phyloP scores from a whole-genome alignment of 2,888 invertebrate species.

The Arctia plantaginis region DNA sequence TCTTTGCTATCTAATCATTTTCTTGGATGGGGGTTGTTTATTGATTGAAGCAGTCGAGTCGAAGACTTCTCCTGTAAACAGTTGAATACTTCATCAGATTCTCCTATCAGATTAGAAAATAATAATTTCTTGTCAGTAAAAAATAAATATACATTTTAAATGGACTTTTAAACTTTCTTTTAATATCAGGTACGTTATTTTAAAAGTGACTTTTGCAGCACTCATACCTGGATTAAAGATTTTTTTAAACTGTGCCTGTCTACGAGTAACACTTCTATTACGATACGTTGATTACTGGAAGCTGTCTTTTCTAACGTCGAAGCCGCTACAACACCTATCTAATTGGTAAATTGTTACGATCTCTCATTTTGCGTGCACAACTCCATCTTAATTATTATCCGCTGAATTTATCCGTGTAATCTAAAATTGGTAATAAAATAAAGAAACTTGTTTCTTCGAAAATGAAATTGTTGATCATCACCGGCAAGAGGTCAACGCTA shows the following conservation, averaged over 20 bases:
- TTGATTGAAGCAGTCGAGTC: background rate
- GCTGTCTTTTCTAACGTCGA: slow-evolving; percentile 4
- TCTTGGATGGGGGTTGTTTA: background rate
- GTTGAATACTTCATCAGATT: background rate
- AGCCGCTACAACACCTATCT: slow-evolving; percentile 39
- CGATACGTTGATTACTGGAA: slow-evolving; percentile 34
- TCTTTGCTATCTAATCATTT: background rate
- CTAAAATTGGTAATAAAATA: slow-evolving; percentile 63
- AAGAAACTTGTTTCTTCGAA: slow-evolving; percentile 50
- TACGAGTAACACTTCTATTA: background rate
- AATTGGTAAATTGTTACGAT: slow-evolving; percentile 48
- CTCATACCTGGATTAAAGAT: background rate
- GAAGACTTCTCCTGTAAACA: background rate
- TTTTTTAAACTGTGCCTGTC: background rate
- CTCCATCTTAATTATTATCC: slow-evolving; percentile 44
- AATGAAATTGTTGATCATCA: slow-evolving; percentile 43
- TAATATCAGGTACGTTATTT: background rate
- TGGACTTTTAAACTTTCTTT: background rate
- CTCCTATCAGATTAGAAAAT: background rate
- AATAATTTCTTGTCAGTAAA: background rate
- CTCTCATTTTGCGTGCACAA: slow-evolving; percentile 42
- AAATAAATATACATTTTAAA: background rate
- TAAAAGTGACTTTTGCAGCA: background rate
- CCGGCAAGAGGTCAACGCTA: slow-evolving; percentile 58
- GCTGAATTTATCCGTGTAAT: slow-evolving; percentile 60